Evolutionary conservation across 2,888 invertebrate species (phyloP).

Genomic region (Sphaerophoria rueppellii): DNA sequence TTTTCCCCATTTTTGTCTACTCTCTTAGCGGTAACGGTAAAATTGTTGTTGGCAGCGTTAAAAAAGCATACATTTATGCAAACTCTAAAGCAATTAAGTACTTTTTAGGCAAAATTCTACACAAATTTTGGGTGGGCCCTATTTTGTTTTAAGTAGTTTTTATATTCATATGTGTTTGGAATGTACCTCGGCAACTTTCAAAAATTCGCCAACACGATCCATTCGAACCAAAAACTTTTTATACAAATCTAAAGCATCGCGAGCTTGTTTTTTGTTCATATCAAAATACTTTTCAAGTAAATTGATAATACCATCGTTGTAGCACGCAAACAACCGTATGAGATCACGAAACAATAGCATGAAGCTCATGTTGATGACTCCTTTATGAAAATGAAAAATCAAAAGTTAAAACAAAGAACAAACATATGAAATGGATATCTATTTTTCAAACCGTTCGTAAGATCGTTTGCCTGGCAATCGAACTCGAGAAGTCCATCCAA

Average conservation of each 20-base stretch:
- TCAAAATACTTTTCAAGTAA: slow-evolving; percentile 99
- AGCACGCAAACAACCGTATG: slow-evolving; percentile 99
- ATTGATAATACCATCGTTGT: slow-evolving; percentile 99
- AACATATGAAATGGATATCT: background rate
- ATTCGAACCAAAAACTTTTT: slow-evolving; percentile 99
- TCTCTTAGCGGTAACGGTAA: too few species aligned
- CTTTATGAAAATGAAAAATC: slow-evolving; percentile 73
- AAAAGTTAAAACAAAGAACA: background rate
- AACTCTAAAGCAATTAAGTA: background rate
- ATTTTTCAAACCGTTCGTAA: slow-evolving; percentile 88
- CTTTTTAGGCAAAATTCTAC: slow-evolving; percentile 16
- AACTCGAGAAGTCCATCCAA: slow-evolving; percentile 98
- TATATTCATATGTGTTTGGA: too few species aligned
- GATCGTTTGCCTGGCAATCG: slow-evolving; percentile 97
- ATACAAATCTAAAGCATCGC: slow-evolving; percentile 98
- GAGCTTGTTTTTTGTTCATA: slow-evolving; percentile 99
- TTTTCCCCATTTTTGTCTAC: too few species aligned
- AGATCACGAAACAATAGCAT: slow-evolving; percentile 99
- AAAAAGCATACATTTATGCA: background rate
- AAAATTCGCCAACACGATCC: slow-evolving; percentile 99
- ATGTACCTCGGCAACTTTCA: slow-evolving; percentile 90
- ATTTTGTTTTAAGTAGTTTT: too few species aligned
- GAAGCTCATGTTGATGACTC: slow-evolving; percentile 99
- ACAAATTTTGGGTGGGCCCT: too few species aligned
- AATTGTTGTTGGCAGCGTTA: too few species aligned